phyloP scores from a whole-genome alignment of 2,888 invertebrate genomes.

The Lithosia quadra region DNA sequence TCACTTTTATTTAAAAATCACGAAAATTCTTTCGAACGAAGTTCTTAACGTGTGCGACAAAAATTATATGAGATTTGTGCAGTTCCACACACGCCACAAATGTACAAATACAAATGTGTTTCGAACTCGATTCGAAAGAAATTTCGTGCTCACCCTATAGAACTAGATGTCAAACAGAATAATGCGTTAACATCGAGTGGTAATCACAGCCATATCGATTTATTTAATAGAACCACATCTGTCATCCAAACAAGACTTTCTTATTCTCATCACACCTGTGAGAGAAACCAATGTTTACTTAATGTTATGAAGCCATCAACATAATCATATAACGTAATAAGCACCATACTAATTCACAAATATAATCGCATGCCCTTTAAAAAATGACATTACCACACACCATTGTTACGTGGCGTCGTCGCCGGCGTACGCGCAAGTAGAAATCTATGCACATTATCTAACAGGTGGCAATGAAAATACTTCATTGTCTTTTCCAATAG shows the following conservation, averaged over 20 bases:
- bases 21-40: too few species aligned
- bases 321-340: constrained; percentile 18
- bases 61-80: too few species aligned
- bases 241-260: background rate
- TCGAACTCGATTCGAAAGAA: too few species aligned
- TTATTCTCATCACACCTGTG: constrained; percentile 2
- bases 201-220: too few species aligned
- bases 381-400: constrained; percentile 16
- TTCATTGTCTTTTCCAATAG: constrained; percentile 28
- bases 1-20: too few species aligned
- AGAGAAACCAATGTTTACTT: constrained; percentile 10
- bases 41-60: too few species aligned
- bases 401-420: constrained; percentile 22
- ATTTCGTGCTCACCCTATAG: too few species aligned
- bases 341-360: constrained; percentile 14
- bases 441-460: constrained; percentile 26
- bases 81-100: too few species aligned
- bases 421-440: constrained; percentile 15
- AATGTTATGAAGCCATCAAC: constrained; percentile 9
- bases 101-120: too few species aligned
- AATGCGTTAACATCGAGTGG: too few species aligned
- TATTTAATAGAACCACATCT: background rate
- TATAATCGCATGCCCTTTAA: constrained; percentile 27
- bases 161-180: background rate
- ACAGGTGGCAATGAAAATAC: constrained; percentile 29